phyloP scores from a whole-genome alignment of 2,113 vertebrate genomes.

The Rhabdornis inornatus region DNA sequence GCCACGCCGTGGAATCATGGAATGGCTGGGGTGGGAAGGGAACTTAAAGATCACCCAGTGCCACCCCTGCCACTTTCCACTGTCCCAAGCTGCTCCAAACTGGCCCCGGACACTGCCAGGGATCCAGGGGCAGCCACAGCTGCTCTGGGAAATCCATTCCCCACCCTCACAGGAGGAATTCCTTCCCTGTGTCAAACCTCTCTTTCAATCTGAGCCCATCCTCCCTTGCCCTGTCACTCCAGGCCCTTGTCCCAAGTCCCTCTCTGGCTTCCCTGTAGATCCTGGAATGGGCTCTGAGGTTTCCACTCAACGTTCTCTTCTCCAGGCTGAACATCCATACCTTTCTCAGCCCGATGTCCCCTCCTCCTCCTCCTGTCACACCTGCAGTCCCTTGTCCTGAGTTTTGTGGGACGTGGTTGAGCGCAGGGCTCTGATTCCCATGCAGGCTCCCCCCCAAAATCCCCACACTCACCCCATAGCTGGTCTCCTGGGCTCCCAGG shows the following conservation, averaged over 20 bases:
- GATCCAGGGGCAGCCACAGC: neutral
- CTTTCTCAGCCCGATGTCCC: neutral
- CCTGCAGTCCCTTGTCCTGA: neutral
- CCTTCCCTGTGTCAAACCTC: neutral
- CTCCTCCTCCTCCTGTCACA: accelerated
- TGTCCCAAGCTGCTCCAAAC: accelerated
- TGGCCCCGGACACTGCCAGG: neutral
- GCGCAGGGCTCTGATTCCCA: neutral
- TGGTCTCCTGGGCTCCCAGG: conserved; percentile 49
- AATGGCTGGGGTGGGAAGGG: neutral
- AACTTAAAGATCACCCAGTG: accelerated
- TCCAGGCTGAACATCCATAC: neutral
- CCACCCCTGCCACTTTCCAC: neutral
- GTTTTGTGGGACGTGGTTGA: neutral
- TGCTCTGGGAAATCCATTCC: neutral
- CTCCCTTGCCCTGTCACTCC: neutral
- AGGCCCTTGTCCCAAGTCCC: neutral
- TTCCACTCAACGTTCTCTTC: neutral
- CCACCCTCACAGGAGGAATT: neutral
- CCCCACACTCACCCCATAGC: conserved; percentile 41
- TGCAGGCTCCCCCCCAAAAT: neutral
- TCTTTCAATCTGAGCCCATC: neutral
- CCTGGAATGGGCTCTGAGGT: neutral
- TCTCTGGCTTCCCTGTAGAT: neutral
- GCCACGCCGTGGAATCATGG: accelerated